Percentiles rank a stretch among this genome's conserved stretches.
phyloP scores from a whole-genome alignment of 2,888 invertebrate species.

The Camptogramma bilineatum region DNA sequence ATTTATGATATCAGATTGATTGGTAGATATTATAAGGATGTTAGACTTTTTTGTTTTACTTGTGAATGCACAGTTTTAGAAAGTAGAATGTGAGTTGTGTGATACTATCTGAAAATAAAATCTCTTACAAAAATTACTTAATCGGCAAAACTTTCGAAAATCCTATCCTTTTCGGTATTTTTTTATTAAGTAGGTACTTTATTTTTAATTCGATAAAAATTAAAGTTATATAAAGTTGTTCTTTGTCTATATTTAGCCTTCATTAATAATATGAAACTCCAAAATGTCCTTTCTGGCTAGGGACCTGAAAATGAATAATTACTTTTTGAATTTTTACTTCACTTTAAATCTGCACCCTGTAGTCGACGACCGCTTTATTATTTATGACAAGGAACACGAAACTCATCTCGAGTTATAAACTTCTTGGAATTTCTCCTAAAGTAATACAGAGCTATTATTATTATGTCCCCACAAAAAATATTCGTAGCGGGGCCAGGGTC shows the following conservation, averaged over 20 bases:
- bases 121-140: neutral
- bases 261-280: conserved; percentile 72
- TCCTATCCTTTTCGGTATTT: too few relatives aligned
- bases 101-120: neutral
- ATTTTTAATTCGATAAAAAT: neutral
- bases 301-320: conserved; percentile 75
- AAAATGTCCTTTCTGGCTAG: conserved; percentile 67
- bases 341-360: conserved; percentile 84
- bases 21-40: conserved; percentile 46
- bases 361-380: conserved; percentile 85
- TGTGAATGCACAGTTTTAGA: neutral
- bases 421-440: conserved; percentile 86
- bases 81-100: neutral
- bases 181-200: too few relatives aligned
- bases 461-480: conserved; percentile 85
- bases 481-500: conserved; percentile 69
- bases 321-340: conserved; percentile 80
- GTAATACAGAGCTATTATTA: conserved; percentile 86
- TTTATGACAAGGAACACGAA: conserved; percentile 86
- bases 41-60: conserved; percentile 6
- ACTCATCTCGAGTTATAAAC: conserved; percentile 86
- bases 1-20: conserved; percentile 76
- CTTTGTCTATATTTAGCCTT: conserved; percentile 63
- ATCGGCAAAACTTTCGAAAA: too few relatives aligned
- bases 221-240: conserved; percentile 46